Base-by-base conservation (phyloP, 2,888 invertebrate species). In the Drosophila pseudotakahashii region DNA sequence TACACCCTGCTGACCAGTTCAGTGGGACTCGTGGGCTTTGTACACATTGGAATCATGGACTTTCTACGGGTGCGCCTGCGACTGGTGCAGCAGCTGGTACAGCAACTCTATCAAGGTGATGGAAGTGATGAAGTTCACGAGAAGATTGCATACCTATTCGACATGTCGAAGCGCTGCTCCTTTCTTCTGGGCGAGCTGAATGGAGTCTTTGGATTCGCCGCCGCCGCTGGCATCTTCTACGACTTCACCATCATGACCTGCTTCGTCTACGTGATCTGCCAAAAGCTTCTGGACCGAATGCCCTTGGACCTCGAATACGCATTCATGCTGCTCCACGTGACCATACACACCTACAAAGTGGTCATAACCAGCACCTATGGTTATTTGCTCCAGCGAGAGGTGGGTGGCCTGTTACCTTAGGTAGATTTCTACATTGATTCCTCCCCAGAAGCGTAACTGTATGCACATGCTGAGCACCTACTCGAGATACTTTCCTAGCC, bases 201-300 rank as follows among this genome's bases (percentile, higher is more conserved):
- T 68, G 45, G 41, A 1, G 73, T 90, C 0, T 90, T 86, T 34
- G 75, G 82, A 1, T 51, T 68, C 7, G 62, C 75, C 0, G 73
- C 75, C 7, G 80, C 80, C 26, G 59, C 67, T 0, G 81, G 78
- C 26, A 58, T 85, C 13, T 89, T 91, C 51, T 88, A 91, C 59
- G 91, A 91, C 52, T 91, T 91, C 34, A 76, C 79, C 0, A 78
- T 90, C 48, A 72, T 87, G 66, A 89, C 91, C 7, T 80, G 78
- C 64, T 78, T 89, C 57, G 79, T 82, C 4, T 91, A 89, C 62
- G 64, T 90, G 19, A 52, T 91, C 4, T 91, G 91, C 53, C 89
- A 90, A 7, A 90, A 88, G 50, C 55, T 88, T 6, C 64, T 86
- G 3, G 74, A 75, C 32, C 57, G 70, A 0, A 73, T 78, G 41